Evolutionary conservation across 2,888 invertebrate species (phyloP).

Genomic region (Stenodema calcarata): DNA sequence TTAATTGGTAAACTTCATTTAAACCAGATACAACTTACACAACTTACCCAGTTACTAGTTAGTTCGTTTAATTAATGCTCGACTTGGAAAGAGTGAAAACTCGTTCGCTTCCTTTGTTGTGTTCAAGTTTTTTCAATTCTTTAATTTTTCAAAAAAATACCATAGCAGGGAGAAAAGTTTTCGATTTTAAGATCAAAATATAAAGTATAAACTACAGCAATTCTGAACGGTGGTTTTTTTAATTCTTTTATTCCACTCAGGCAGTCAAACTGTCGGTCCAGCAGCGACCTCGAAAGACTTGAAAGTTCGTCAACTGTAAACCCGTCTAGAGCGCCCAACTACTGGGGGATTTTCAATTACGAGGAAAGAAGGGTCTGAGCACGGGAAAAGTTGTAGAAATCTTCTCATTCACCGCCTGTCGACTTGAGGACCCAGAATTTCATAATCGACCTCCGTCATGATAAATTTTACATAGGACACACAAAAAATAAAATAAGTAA

Average conservation of each 20-base stretch:
- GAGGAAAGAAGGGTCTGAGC: background rate
- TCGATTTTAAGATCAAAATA: background rate
- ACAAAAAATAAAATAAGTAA: too few species aligned
- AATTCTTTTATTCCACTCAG: background rate
- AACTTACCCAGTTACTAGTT: conserved; percentile 46
- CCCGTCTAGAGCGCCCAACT: background rate
- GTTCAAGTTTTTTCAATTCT: conserved; percentile 18
- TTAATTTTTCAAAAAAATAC: conserved; percentile 31
- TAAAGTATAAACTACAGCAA: background rate
- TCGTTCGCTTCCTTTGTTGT: conserved; percentile 32
- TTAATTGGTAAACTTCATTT: conserved; percentile 52
- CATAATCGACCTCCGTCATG: too few species aligned
- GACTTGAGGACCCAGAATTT: background rate
- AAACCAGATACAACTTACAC: conserved; percentile 43
- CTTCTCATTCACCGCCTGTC: background rate
- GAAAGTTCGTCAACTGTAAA: background rate
- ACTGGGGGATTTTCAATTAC: background rate
- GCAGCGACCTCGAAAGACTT: background rate
- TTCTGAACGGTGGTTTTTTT: background rate
- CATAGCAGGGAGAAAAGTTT: background rate
- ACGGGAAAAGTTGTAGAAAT: background rate
- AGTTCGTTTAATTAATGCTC: conserved; percentile 42
- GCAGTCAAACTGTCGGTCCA: background rate
- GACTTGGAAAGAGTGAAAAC: conserved; percentile 9
- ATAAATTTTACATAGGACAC: too few species aligned